phyloP scores from a whole-genome alignment of 2,888 invertebrate species.

The Drosophila anomelani region DNA sequence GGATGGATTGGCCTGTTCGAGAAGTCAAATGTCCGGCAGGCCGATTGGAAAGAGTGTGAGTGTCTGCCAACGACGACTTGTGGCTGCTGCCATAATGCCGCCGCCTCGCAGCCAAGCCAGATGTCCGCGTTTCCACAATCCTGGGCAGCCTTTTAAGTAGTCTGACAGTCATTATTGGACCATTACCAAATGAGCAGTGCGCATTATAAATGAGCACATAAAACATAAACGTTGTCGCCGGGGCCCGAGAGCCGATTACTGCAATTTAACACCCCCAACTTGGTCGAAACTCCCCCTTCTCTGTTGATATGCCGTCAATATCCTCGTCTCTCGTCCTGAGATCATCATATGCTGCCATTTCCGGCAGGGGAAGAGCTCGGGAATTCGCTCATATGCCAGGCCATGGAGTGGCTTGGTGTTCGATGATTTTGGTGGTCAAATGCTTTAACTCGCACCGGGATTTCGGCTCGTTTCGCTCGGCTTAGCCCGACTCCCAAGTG shows the following conservation, averaged over 20 bases:
- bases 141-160: slow-evolving; percentile 56
- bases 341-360: slow-evolving; percentile 73
- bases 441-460: slow-evolving; percentile 81
- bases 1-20: slow-evolving; percentile 19
- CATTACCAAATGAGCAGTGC: slow-evolving; percentile 81
- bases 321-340: slow-evolving; percentile 11
- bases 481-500: slow-evolving; percentile 81
- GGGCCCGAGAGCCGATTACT: slow-evolving; percentile 79
- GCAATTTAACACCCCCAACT: slow-evolving; percentile 78
- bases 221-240: slow-evolving; percentile 80
- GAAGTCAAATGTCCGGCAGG: slow-evolving; percentile 53
- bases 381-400: slow-evolving; percentile 67
- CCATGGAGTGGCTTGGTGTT: slow-evolving; percentile 21
- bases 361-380: slow-evolving; percentile 47
- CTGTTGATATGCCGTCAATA: slow-evolving; percentile 11
- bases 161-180: slow-evolving; percentile 77
- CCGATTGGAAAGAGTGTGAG: slow-evolving; percentile 16
- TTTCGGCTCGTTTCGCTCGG: slow-evolving; percentile 71
- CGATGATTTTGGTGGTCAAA: slow-evolving; percentile 71
- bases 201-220: slow-evolving; percentile 80
- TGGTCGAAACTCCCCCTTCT: slow-evolving; percentile 13
- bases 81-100: slow-evolving; percentile 20
- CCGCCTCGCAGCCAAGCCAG: slow-evolving; percentile 53
- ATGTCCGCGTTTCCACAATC: slow-evolving; percentile 78
- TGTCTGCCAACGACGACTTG: slow-evolving; percentile 33